Percentiles rank a stretch among this genome's conserved stretches.
Conservation (phyloP, 2,888 invertebrate species). For the Schrankia costaestrigalis region DNA sequence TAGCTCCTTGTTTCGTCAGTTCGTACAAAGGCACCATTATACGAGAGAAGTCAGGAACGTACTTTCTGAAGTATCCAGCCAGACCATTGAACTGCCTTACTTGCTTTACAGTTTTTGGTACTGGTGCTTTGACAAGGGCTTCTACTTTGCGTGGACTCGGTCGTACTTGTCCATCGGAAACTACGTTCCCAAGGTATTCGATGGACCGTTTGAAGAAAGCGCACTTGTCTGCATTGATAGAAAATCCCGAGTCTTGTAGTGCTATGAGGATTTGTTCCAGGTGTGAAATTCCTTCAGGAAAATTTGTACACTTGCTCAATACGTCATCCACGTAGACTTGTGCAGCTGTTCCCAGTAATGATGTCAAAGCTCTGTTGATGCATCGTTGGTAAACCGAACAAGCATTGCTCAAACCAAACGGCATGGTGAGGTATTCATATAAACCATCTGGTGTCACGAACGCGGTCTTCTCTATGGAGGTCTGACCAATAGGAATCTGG, state of each 20-base stretch:
- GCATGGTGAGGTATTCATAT: slow-evolving; percentile 36
- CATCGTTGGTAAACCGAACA: slow-evolving; percentile 17
- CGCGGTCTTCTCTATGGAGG: too few species aligned
- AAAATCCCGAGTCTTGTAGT: slow-evolving; percentile 27
- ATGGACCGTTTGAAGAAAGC: slow-evolving; percentile 24
- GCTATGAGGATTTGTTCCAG: slow-evolving; percentile 23
- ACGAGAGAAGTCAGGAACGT: slow-evolving; percentile 20
- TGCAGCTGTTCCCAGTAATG: slow-evolving; percentile 9
- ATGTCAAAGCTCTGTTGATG: slow-evolving; percentile 3
- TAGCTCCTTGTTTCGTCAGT: slow-evolving; percentile 16
- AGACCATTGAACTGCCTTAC: slow-evolving; percentile 11
- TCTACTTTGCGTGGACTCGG: slow-evolving; percentile 32
- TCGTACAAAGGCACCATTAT: slow-evolving; percentile 16
- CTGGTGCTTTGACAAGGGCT: slow-evolving; percentile 27
- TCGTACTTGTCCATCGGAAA: slow-evolving; percentile 24
- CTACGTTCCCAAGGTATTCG: slow-evolving; percentile 30
- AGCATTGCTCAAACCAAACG: slow-evolving; percentile 32
- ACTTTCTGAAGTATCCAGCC: slow-evolving; percentile 20
- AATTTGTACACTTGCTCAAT: slow-evolving; percentile 14
- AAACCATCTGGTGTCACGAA: slow-evolving; percentile 35
- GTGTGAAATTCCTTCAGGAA: slow-evolving; percentile 14
- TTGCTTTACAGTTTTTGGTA: slow-evolving; percentile 24
- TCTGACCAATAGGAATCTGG: slow-evolving; percentile 27
- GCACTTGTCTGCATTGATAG: slow-evolving; percentile 28
- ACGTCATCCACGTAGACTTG: slow-evolving; percentile 38